A percentile compares a stretch with the other conserved stretches of the same genome.
These are phyloP conservation scores for Miichthys miiuy DNA, from an alignment of 2,797 vertebrate species.

Conservation along the genomic window DNA sequence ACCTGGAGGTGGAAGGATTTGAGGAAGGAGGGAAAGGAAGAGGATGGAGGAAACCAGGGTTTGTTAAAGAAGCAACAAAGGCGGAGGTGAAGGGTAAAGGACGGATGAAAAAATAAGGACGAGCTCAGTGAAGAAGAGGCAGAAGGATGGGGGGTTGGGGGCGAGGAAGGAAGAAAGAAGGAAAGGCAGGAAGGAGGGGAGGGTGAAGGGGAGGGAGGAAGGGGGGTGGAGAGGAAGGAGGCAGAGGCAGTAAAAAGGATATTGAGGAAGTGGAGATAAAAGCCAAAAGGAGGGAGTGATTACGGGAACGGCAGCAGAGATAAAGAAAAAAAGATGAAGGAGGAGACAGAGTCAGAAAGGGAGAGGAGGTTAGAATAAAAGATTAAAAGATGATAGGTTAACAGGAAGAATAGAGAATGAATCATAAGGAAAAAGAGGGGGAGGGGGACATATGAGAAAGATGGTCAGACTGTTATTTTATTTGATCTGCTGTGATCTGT, in stretches of 20 bases:
- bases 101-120: constrained; percentile 28
- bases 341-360: constrained; percentile 60
- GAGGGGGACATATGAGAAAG: constrained; percentile 27
- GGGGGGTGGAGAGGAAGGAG: constrained; percentile 70
- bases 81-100: constrained; percentile 6
- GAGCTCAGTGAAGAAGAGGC: constrained; percentile 45
- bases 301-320: constrained; percentile 73
- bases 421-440: constrained; percentile 29
- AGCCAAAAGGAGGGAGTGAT: constrained; percentile 78
- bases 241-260: constrained; percentile 78
- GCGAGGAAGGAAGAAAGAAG: constrained; percentile 21
- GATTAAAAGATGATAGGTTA: constrained; percentile 68
- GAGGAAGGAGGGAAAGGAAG: neutral
- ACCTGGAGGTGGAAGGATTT: constrained; percentile 79
- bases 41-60: neutral
- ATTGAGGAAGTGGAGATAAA: constrained; percentile 84
- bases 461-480: constrained; percentile 30
- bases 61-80: constrained; percentile 25
- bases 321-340: constrained; percentile 66
- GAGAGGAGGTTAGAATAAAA: constrained; percentile 69
- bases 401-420: constrained; percentile 42
- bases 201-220: neutral
- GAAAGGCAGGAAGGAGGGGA: constrained; percentile 38
- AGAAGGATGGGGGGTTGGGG: constrained; percentile 28
- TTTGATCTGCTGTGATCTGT: constrained; percentile 49